Evolutionary conservation across 2,113 vertebrate genomes (phyloP), one percentile per base, ranked within the genome.

Genomic region (Otocyon megalotis): DNA sequence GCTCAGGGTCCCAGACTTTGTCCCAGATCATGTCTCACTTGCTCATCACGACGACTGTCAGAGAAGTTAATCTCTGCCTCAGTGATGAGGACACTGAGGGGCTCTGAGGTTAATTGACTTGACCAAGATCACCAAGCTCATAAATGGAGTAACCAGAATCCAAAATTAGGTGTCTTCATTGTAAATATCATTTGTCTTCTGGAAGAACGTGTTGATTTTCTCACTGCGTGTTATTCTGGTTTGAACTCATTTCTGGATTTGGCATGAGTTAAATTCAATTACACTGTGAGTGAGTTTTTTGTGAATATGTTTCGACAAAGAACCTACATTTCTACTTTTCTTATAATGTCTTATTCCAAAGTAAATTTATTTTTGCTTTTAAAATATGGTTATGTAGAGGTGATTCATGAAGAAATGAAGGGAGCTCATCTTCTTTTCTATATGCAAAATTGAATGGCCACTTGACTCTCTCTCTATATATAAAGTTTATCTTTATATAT

Each of bases 401-500:
- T 8, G 43, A 65, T 32, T 53, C 43, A 22, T 20, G 50, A 81
- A 56, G 17, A 30, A 20, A 30, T 22, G n/a, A 17, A 53, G 62
- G 54, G 24, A 24, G n/a, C 35, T 22, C 17, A 19, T 22, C 1
- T 12, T 69, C 26, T 14, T 58, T 80, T 17, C 37, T 50, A 0
- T 3, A 2, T 43, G 16, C 32, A 48, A 8, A 53, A 35, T 22
- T 16, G 1, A 82, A 11, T 43, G 53, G 67, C 77, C 0, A 0
- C 22, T 83, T 9, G 10, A 79, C 14, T 54, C 12, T 28, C 11
- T 63, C 26, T 53, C 28, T 19, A 50, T 48, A 76, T 48, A 76
- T 76, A 48, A 28, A 67, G 63, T 24, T 63, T 63, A 63, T 63
- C 62, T 63, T 26, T 63, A 28, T 63, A 28, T 63, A 63, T 63